Percentiles rank a stretch among this genome's conserved stretches.
Conservation (phyloP, 2,888 invertebrate genomes). For the Perithous albicinctus region DNA sequence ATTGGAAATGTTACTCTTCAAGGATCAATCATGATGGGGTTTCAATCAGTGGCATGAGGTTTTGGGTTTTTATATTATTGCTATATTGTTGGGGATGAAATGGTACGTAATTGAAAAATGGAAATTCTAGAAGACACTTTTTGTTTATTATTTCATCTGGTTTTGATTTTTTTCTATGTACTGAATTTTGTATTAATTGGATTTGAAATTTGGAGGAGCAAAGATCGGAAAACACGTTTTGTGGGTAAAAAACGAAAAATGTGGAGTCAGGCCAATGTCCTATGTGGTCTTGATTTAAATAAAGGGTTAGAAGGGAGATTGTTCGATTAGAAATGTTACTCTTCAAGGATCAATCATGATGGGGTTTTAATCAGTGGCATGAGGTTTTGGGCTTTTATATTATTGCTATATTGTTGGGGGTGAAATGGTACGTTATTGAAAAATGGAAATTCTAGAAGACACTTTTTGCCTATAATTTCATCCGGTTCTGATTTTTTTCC, state of each 20-base stretch:
- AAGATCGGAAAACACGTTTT: too few relatives aligned
- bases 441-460: neutral
- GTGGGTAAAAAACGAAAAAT: too few relatives aligned
- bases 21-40: neutral
- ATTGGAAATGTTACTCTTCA: constrained; percentile 7
- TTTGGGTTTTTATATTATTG: too few relatives aligned
- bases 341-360: neutral
- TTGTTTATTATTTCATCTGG: too few relatives aligned
- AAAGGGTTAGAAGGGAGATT: neutral
- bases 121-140: too few relatives aligned
- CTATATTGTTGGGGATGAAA: neutral
- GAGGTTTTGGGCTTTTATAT: too few relatives aligned
- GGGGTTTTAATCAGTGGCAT: too few relatives aligned
- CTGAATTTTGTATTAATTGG: neutral
- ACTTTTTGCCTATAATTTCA: too few relatives aligned
- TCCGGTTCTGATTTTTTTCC: too few relatives aligned
- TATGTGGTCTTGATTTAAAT: too few relatives aligned
- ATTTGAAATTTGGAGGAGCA: too few relatives aligned
- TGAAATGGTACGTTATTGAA: neutral
- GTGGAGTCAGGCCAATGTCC: neutral
- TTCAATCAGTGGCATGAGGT: too few relatives aligned
- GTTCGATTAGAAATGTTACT: constrained; percentile 12
- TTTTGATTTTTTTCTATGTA: neutral
- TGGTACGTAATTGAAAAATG: neutral
- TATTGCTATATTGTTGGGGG: neutral